Base-by-base conservation (phyloP, 2,888 invertebrate species). In the Drosophila quinaria region DNA sequence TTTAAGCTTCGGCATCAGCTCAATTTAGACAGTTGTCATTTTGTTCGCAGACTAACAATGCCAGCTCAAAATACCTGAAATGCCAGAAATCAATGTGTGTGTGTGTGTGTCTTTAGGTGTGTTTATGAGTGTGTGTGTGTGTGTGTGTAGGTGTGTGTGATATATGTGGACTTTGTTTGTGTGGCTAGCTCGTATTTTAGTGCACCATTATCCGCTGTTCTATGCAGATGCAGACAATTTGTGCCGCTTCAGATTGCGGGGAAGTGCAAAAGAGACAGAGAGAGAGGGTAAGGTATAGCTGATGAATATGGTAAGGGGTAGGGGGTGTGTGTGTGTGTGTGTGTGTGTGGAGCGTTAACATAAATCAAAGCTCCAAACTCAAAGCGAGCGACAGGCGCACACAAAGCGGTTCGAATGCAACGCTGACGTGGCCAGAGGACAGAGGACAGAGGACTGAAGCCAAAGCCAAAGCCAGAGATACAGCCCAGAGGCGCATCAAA, bases 281-380 rank as follows among this genome's bases (percentile, higher is more conserved):
- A 17, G 29, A 15, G 29, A 29, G 11, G 5, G 9, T 15, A 15
- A 15, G 46, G 29, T 29, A 15, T 25, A 13, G 15, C 17, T 15
- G 50, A 37, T 35, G 13, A 17, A 5, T 8, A 17, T 37, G 15
- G 13, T 11, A 13, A 6, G 41, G 10, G 1, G 39, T 1, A 0
- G 13, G 2, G 39, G 59, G 9, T 22, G 17, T n/a, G n/a, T n/a
- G n/a, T n/a, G n/a, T n/a, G 25, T 1, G 22, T 1, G 22, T 22
- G 22, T 22, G 42, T 51, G 68, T 67, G 42, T 51, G 68, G 64
- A 74, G 71, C 79, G 81, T 72, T 80, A 87, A 84, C 83, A 84
- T 84, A 84, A 84, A 84, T 84, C 83, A 84, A 87, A 80, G 87
- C 81, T 77, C 46, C 70, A 72, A 80, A 74, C 87, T 84, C 84